Evolutionary conservation across 2,797 vertebrate species (phyloP), one percentile per base, ranked within the genome.

Genomic region (Pampus argenteus): DNA sequence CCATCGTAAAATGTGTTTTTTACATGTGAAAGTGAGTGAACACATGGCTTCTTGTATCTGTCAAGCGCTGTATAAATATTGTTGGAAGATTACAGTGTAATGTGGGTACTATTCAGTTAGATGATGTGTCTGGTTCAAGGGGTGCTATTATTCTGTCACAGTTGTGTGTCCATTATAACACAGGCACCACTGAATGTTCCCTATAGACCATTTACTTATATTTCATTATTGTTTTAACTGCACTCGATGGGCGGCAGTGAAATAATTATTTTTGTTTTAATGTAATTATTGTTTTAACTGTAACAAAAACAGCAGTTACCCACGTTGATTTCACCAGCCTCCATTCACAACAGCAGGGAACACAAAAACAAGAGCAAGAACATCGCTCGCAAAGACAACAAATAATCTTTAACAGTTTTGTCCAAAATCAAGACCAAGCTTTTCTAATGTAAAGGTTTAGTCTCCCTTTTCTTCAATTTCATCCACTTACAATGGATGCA

Each of bases 401-500:
- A 45, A 14, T 0, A 49, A 56, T 26, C 28, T 9, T 1, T 54
- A 11, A 14, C 57, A 15, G 45, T 40, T 70, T 52, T 36, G 34
- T 36, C 34, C 11, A 36, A 36, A 13, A 36, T 13, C 4, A 36
- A 3, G 10, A 31, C 7, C 29, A 31, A 31, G 26, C 29, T 40
- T 40, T 49, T 51, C 20, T 25, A 25, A 61, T 55, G 20, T 48
- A 28, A 45, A 28, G 17, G 34, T 54, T 18, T 26, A 13, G 3
- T 58, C 4, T 5, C 22, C 36, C 5, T 17, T 64, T 50, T 51
- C 31, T 20, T 29, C 3, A 22, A 6, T 14, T 31, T 56, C 9
- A 25, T 45, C 29, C 34, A 40, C 2, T n/a, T 44, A 28, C n/a
- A 20, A 28, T 20, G 20, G 42, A 60, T 64, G 47, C 48, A 76